Conservation (phyloP, 2,888 invertebrate genomes). For the Drosophila conformis region DNA sequence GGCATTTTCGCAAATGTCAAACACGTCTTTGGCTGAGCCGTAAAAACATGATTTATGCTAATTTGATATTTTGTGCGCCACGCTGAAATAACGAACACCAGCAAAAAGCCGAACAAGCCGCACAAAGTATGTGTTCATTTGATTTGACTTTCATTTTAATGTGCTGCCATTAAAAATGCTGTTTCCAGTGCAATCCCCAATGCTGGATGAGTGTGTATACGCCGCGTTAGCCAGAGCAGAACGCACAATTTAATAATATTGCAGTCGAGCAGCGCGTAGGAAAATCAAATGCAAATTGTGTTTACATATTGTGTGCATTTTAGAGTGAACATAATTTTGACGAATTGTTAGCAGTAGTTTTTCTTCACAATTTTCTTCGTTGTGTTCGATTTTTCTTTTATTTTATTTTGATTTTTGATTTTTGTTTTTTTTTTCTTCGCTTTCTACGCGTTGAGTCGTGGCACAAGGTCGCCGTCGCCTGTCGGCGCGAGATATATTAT, state of each 20-base stretch:
- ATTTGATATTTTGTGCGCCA: constrained; percentile 42
- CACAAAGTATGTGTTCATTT: constrained; percentile 29
- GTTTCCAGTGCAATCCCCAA: too few relatives aligned
- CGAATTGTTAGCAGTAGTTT: constrained; percentile 55
- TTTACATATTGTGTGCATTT: constrained; percentile 48
- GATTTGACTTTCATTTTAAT: constrained; percentile 2
- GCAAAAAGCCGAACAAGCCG: constrained; percentile 22
- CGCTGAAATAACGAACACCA: constrained; percentile 21
- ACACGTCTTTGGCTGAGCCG: constrained; percentile 29
- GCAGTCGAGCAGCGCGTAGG: constrained; percentile 7
- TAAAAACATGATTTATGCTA: constrained; percentile 63
- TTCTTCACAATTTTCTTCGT: constrained; percentile 13
- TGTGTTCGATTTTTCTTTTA: constrained; percentile 15
- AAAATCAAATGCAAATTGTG: constrained; percentile 35
- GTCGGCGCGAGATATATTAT: constrained; percentile 74
- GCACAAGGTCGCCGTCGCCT: constrained; percentile 77
- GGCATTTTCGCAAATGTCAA: constrained; percentile 41
- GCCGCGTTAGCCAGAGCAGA: too few relatives aligned
- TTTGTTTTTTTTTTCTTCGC: constrained; percentile 56
- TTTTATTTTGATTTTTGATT: constrained; percentile 24
- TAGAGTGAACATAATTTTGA: constrained; percentile 52
- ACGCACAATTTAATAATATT: constrained; percentile 15
- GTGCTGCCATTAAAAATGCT: too few relatives aligned
- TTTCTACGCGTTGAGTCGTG: constrained; percentile 74
- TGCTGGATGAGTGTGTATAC: too few relatives aligned